Percentiles rank a stretch among this genome's conserved stretches.
phyloP scores from a whole-genome alignment of 1,140 invertebrate genomes.

The Melitaea cinxia region DNA sequence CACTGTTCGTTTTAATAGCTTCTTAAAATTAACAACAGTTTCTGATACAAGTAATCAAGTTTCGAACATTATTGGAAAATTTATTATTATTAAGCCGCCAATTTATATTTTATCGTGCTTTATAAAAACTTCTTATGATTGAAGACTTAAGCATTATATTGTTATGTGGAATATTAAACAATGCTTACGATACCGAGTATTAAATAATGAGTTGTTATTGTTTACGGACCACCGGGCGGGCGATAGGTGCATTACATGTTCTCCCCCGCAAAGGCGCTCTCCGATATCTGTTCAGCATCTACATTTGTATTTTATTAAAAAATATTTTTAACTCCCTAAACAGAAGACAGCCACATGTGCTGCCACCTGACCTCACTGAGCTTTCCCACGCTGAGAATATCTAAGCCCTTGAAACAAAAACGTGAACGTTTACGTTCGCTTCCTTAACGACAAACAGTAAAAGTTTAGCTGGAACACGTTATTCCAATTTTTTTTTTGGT shows the following conservation, averaged over 20 bases:
- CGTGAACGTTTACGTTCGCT: conserved; percentile 55
- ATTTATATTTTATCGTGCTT: neutral
- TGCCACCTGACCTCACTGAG: conserved; percentile 71
- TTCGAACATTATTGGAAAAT: neutral
- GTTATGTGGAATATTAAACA: conserved; percentile 48
- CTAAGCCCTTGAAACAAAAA: conserved; percentile 61
- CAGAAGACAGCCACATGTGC: conserved; percentile 74
- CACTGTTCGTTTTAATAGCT: conserved; percentile 9
- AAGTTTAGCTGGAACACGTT: conserved; percentile 40
- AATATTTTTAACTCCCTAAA: conserved; percentile 76
- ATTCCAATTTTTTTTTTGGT: conserved; percentile 39
- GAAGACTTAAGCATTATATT: conserved; percentile 41
- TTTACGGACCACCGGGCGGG: conserved; percentile 70
- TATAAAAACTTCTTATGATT: conserved; percentile 36
- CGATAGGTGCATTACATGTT: conserved; percentile 42
- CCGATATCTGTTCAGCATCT: conserved; percentile 41
- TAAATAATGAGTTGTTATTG: conserved; percentile 71
- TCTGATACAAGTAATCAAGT: neutral
- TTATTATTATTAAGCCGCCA: neutral
- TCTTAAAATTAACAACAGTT: conserved; percentile 1
- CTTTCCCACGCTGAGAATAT: conserved; percentile 73
- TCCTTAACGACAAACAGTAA: conserved; percentile 42
- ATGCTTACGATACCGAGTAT: conserved; percentile 54
- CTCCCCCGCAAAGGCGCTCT: conserved; percentile 69
- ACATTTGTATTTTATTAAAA: conserved; percentile 68